Percentiles rank a stretch among this genome's conserved stretches.
Evolutionary conservation across 2,113 vertebrate genomes (phyloP).

Genomic region (Rhinogobius similis): DNA sequence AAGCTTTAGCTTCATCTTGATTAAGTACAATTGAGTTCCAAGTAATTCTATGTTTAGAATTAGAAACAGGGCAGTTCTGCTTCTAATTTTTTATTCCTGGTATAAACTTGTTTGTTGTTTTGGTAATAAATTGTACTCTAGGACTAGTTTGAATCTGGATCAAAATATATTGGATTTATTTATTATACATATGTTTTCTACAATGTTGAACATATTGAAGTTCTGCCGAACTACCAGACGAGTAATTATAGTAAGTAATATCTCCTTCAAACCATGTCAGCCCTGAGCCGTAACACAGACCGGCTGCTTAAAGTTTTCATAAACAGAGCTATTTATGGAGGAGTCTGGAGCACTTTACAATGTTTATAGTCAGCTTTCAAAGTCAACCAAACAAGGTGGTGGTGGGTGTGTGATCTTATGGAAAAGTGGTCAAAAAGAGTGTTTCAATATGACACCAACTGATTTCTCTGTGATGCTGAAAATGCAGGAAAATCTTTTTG

Average conservation of each 20-base stretch:
- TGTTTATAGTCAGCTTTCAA: conserved; percentile 49
- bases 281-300: background rate
- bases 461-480: background rate
- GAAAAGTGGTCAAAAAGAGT: conserved; percentile 37
- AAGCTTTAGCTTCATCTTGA: background rate
- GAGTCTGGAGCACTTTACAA: conserved; percentile 40
- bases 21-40: background rate
- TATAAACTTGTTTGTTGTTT: background rate
- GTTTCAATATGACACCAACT: background rate
- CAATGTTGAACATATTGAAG: background rate
- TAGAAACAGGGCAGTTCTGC: background rate
- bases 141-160: background rate
- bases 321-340: conserved; percentile 67
- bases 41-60: background rate
- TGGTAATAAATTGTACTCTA: background rate
- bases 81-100: background rate
- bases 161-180: background rate
- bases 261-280: conserved; percentile 12
- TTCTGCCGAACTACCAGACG: background rate
- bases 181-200: background rate
- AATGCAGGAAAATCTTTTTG: background rate
- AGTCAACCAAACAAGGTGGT: conserved; percentile 24
- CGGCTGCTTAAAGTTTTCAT: conserved; percentile 21
- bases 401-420: conserved; percentile 3
- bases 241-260: conserved; percentile 1